phyloP scores from a whole-genome alignment of 2,888 invertebrate species.

The Mylabris sibirica region DNA sequence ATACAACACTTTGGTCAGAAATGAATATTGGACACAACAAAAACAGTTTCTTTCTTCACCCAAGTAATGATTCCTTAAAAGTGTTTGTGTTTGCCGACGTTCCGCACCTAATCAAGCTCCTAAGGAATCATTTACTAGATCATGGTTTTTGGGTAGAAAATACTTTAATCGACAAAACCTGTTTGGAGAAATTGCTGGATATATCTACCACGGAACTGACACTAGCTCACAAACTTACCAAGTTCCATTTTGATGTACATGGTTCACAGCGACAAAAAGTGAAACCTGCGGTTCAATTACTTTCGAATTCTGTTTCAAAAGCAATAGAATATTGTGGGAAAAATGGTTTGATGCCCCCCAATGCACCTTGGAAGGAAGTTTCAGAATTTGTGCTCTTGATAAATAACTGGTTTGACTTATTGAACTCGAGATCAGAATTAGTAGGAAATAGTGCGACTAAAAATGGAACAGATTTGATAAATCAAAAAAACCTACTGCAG shows the following conservation, averaged over 20 bases:
- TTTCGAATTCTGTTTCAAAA: too few species aligned
- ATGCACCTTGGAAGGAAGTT: slow-evolving; percentile 19
- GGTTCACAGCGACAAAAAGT: slow-evolving; percentile 12
- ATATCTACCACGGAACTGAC: too few species aligned
- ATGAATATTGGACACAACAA: slow-evolving; percentile 24
- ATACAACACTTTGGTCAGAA: slow-evolving; percentile 26
- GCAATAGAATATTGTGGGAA: too few species aligned
- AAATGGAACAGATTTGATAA: slow-evolving; percentile 24
- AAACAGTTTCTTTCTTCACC: slow-evolving; percentile 26
- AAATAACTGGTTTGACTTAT: slow-evolving; percentile 27
- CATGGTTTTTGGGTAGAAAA: slow-evolving; percentile 28
- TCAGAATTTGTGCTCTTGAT: slow-evolving; percentile 5
- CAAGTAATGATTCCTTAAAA: slow-evolving; percentile 22
- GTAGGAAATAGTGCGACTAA: slow-evolving; percentile 15
- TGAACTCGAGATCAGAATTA: too few species aligned
- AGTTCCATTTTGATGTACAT: too few species aligned
- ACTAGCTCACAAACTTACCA: too few species aligned
- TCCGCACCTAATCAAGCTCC: slow-evolving; percentile 35
- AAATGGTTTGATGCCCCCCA: slow-evolving; percentile 20
- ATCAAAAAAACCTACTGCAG: slow-evolving; percentile 14
- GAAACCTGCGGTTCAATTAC: too few species aligned
- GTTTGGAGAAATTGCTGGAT: slow-evolving; percentile 16
- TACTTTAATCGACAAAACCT: slow-evolving; percentile 25
- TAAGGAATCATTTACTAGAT: slow-evolving; percentile 33
- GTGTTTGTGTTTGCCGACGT: slow-evolving; percentile 36